Base-by-base conservation (phyloP, 2,888 invertebrate genomes). In the Ptychoptera contaminata region DNA sequence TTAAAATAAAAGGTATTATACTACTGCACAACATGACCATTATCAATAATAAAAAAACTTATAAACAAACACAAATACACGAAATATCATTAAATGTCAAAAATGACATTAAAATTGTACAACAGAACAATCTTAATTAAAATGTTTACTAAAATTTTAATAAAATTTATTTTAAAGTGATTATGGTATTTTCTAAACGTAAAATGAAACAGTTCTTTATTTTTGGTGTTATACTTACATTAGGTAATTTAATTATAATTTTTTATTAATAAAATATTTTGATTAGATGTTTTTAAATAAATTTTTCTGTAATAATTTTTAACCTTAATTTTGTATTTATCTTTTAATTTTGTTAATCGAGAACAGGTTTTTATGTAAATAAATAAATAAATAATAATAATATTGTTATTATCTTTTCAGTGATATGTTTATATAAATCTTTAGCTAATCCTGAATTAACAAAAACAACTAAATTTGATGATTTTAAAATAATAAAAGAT, bases 131-230 rank as follows among this genome's bases (percentile, higher is more conserved):
- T 5, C 3, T 5, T 23, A 23, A 23, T 23, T 23, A 23, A 23
- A 23, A 23, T 23, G 23, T 23, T 23, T 23, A 23, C 23, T 5
- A 23, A 23, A 23, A 23, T 23, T 23, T 23, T 23, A 23, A 23
- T 23, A 23, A 23, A 23, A 23, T 23, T 23, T 23, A 23, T 23
- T 23, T 23, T 32, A 32, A 32, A 11, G n/a, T 32, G 32, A 35
- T 23, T 35, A 55, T 57, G 56, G 52, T 53, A 52, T 53, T 52
- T 49, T 51, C 52, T 11, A 57, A 54, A 44, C 54, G 56, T 44
- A 56, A 55, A 51, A 57, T 58, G 54, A 58, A 59, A 52, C 53
- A 56, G 41, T 50, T 56, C 40, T 48, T 51, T 16, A 46, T 54
- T 23, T 40, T 51, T 23, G 49, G 51, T 29, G 42, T 58, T 31